Evolutionary conservation across 2,888 invertebrate genomes (phyloP), one percentile per base, ranked within the genome.

Genomic region (Diplolepis rosae): DNA sequence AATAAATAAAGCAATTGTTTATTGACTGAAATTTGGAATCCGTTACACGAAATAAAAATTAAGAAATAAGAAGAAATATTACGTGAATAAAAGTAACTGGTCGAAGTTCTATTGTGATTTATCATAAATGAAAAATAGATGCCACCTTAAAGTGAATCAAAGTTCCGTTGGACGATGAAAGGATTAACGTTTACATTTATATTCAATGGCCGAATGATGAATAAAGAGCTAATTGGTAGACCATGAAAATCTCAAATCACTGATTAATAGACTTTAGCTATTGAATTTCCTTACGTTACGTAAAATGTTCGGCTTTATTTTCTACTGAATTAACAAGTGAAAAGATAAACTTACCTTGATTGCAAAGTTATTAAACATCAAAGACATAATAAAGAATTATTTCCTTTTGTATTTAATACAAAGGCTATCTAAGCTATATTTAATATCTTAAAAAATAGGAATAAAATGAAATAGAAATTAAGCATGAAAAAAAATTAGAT

Each of bases 161-260:
- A 32, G 54, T 54, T 54, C 32, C 32, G 18, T 54, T 54, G 18
- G 11, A 9, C 4, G n/a, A 9, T 54, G 54, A 54, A 22, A 54
- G 30, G 54, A 54, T 30, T 54, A 30, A 54, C 28, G 18, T 18
- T 32, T 18, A 54, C 15, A 28, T 30, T 54, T 54, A 30, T 30
- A 54, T 54, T 54, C 7, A 2, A 30, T 13, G 28, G 15, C 2
- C 28, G 7, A 32, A 11, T 54, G 18, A 30, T 32, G 54, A 54
- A 54, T 54, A 30, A 11, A 32, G 28, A 52, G 52, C 15, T 52
- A 54, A 54, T 54, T 54, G 54, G 15, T 18, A 11, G 54, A 54
- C 5, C 11, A 18, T 4, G 11, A 18, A 32, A 54, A 30, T 54
- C 27, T 22, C 18, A 9, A 32, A 30, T 32, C 54, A 18, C 1